Conservation (phyloP, 2,797 vertebrate species). For the Rhyacichthys aspro region DNA sequence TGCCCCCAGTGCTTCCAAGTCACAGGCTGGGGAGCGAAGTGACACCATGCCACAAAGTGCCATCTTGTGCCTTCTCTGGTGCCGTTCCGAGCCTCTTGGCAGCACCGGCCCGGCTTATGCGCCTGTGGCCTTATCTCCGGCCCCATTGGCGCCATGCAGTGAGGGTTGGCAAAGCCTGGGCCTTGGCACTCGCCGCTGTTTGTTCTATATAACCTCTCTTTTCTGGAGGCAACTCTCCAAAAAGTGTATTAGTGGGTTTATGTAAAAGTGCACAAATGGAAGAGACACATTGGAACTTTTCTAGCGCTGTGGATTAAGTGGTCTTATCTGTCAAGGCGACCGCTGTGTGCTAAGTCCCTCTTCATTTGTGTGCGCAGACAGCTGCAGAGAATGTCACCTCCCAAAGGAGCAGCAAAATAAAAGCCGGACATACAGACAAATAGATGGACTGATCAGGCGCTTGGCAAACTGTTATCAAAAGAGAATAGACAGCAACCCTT, state of each 20-base stretch:
- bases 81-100: slow-evolving; percentile 53
- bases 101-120: slow-evolving; percentile 29
- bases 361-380: slow-evolving; percentile 30
- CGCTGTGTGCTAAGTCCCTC: slow-evolving; percentile 12
- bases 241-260: slow-evolving; percentile 30
- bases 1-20: slow-evolving; percentile 38
- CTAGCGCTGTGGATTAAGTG: slow-evolving; percentile 24
- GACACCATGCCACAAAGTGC: slow-evolving; percentile 49
- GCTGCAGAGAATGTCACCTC: slow-evolving; percentile 44
- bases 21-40: slow-evolving; percentile 37
- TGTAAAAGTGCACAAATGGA: slow-evolving; percentile 3
- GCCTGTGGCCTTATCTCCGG: slow-evolving; percentile 60
- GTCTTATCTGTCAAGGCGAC: slow-evolving; percentile 42
- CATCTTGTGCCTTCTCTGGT: slow-evolving; percentile 55
- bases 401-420: slow-evolving; percentile 9
- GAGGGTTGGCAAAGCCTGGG: slow-evolving; percentile 21
- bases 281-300: slow-evolving; percentile 18
- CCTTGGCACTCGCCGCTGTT: slow-evolving; percentile 48
- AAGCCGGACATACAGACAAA: slow-evolving; percentile 13
- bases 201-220: slow-evolving; percentile 45
- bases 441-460: slow-evolving; percentile 4
- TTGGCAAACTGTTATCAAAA: slow-evolving; percentile 9
- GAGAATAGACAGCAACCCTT: slow-evolving; percentile 7
- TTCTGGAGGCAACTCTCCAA: slow-evolving; percentile 34
- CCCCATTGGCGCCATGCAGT: slow-evolving; percentile 31